Evolutionary conservation across 1,140 invertebrate genomes (phyloP), one percentile per base, ranked within the genome.

Genomic region (Panagrolaimus sp.): DNA sequence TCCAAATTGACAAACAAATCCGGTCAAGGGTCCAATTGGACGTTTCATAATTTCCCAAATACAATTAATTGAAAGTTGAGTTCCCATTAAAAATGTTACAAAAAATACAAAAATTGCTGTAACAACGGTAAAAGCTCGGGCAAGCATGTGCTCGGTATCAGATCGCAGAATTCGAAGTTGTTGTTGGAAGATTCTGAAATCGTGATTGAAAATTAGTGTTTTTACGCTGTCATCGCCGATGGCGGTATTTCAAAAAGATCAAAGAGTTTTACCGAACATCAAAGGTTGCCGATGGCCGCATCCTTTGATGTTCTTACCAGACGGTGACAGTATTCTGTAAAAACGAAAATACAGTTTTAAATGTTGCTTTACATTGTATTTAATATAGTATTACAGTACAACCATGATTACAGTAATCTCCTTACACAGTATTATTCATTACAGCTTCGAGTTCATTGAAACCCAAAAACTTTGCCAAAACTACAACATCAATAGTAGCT

Each of bases 1-100:
- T 15, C 84, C 52, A 71, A 86, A 86, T 76, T 86, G 85, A 43
- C 82, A 81, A 32, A 78, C 48, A 80, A 85, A 83, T 6, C 85
- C 84, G 24, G 84, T 84, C 7, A 82, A 28, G 7, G 84, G 77
- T 28, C 83, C 84, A 17, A 83, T 70, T 14, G 85, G 85, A 8
- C 77, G 71, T 62, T 71, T 71, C 68, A 74, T 71, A 7, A 74
- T 64, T 12, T 71, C 71, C 28, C 43, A 32, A n/a, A 74, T 75
- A 26, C 43, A 32, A 15, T 24, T 47, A 12, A 75, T 21, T 26
- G 76, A 71, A 1, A 74, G 52, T 38, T 74, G 73, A n/a, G 73
- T 74, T n/a, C 73, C 73, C 73, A 74, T 74, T 0, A 74, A 17
- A 17, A 74, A 74, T 8, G 73, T 75, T n/a, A 74, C 70, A 48